Evolutionary conservation across 2,797 vertebrate species (phyloP).

Genomic region (Catharus ustulatus): DNA sequence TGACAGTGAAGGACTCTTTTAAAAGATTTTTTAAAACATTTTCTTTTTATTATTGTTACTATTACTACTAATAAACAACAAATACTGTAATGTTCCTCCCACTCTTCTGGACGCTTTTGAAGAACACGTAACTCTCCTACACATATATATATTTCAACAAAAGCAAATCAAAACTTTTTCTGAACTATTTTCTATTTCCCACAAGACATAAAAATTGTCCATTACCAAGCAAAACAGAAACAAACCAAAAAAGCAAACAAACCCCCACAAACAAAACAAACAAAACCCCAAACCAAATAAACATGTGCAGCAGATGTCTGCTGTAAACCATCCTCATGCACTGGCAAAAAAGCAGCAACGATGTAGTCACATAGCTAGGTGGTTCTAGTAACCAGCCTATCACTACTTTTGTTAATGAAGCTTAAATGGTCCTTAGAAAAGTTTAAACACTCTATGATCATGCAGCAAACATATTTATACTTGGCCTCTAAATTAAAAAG

Average conservation of each 20-base stretch:
- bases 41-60: neutral
- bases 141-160: neutral
- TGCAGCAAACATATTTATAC: neutral
- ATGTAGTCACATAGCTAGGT: neutral
- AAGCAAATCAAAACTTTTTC: neutral
- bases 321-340: neutral
- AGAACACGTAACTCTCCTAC: neutral
- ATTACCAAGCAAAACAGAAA: neutral
- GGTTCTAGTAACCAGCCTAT: neutral
- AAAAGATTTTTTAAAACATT: rapidly evolving
- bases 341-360: neutral
- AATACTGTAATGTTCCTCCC: neutral
- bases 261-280: neutral
- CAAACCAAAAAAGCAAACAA: neutral
- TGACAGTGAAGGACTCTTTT: neutral
- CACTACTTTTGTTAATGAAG: neutral
- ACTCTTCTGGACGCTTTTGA: neutral
- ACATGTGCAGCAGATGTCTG: neutral
- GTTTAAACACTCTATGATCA: neutral
- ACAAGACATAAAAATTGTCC: neutral
- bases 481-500: neutral
- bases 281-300: neutral
- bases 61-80: neutral
- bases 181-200: neutral
- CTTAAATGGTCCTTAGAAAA: neutral